Evolutionary conservation across 1,140 invertebrate species (phyloP).

Genomic region (Ridgeia piscesae): DNA sequence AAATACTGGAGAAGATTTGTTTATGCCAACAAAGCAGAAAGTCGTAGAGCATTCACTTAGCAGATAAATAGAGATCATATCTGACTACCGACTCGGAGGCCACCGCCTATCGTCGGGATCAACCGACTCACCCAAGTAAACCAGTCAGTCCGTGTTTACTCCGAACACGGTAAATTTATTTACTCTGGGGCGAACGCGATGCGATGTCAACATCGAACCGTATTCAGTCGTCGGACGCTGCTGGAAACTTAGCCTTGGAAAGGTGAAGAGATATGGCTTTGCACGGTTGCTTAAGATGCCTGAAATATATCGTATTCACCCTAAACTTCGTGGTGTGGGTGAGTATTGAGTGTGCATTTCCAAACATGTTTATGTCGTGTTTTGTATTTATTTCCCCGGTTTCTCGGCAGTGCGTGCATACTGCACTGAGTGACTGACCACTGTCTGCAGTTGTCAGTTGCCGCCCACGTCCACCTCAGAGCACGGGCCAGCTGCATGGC

Average conservation of each 20-base stretch:
- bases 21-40: no score
- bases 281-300: constrained; percentile 15
- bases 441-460: not conserved
- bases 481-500: no score
- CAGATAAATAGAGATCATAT: no score
- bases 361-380: not conserved
- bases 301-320: constrained; percentile 25
- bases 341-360: constrained; percentile 14
- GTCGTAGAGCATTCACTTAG: no score
- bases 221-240: not conserved
- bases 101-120: no score
- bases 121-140: no score
- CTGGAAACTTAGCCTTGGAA: not conserved
- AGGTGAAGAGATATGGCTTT: constrained; percentile 18
- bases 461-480: not conserved
- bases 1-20: no score
- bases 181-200: not conserved
- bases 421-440: no score
- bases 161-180: not conserved
- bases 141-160: constrained; percentile 1
- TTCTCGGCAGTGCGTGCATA: not conserved
- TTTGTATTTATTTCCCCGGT: not conserved
- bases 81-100: no score
- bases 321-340: constrained; percentile 29
- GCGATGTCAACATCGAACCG: not conserved